A percentile compares a stretch with the other conserved stretches of the same genome.
Conservation (phyloP, 2,797 vertebrate genomes). For the Anguilla marmorata region DNA sequence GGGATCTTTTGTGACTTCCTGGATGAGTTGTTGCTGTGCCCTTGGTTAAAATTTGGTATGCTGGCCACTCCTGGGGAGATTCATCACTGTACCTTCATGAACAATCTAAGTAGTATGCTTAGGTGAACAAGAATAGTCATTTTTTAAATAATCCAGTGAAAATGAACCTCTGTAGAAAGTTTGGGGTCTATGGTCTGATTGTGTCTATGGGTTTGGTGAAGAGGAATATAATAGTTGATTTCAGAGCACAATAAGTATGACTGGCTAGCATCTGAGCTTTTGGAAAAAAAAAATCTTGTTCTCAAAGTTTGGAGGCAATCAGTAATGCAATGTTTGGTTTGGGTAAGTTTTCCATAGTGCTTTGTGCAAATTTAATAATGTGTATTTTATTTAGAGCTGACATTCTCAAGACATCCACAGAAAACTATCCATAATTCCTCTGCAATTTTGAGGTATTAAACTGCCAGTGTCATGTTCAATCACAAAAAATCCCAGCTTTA, state of each 20-base stretch:
- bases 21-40: too few species aligned
- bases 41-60: too few species aligned
- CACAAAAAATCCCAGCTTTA: conserved; percentile 33
- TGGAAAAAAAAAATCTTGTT: conserved; percentile 41
- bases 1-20: too few species aligned
- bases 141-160: background rate
- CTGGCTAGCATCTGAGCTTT: conserved; percentile 48
- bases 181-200: background rate
- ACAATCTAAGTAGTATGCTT: background rate
- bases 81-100: too few species aligned
- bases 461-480: conserved; percentile 33
- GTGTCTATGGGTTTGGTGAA: conserved; percentile 8
- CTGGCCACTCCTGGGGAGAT: too few species aligned
- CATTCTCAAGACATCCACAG: conserved; percentile 26
- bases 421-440: background rate
- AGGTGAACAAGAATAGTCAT: background rate
- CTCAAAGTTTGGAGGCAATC: conserved; percentile 37
- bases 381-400: conserved; percentile 51
- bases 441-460: conserved; percentile 42
- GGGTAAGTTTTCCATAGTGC: conserved; percentile 49
- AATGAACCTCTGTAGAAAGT: background rate
- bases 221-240: conserved; percentile 22
- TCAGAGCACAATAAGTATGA: conserved; percentile 28
- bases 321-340: conserved; percentile 40
- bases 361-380: conserved; percentile 59